phyloP scores from a whole-genome alignment of 92 coral and sea anemone species.

The Palythoa caribaeorum region DNA sequence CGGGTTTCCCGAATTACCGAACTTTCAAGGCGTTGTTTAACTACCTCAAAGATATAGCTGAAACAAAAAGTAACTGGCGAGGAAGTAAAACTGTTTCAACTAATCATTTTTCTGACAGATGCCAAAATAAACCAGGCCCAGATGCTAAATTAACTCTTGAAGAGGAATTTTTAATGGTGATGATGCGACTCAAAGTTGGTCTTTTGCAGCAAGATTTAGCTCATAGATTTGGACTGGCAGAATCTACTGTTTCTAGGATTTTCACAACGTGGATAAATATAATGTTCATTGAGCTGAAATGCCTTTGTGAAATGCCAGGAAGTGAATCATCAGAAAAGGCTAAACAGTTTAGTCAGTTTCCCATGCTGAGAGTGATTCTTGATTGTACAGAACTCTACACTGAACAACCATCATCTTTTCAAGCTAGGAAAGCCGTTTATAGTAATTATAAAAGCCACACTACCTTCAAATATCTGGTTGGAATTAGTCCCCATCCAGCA shows the following conservation, averaged over 20 bases:
- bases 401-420: background rate
- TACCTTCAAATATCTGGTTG: no score
- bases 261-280: conserved; percentile 59
- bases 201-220: conserved; percentile 49
- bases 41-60: conserved; percentile 49
- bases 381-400: conserved; percentile 56
- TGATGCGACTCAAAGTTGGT: conserved; percentile 58
- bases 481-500: no score
- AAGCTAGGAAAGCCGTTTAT: conserved; percentile 48
- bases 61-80: conserved; percentile 54
- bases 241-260: conserved; percentile 48
- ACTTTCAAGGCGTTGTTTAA: conserved; percentile 49
- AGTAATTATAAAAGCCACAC: conserved; percentile 31
- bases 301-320: conserved; percentile 50
- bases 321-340: conserved; percentile 42
- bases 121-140: conserved; percentile 54
- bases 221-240: conserved; percentile 50
- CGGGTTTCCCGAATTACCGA: conserved; percentile 66
- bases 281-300: conserved; percentile 54
- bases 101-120: conserved; percentile 55
- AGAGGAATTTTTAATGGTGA: conserved; percentile 60
- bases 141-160: conserved; percentile 54
- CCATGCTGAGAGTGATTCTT: conserved; percentile 41
- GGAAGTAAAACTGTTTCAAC: conserved; percentile 49
- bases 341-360: no score